Base-by-base conservation (phyloP, 2,888 invertebrate species). In the Caenorhabditis doughertyi region DNA sequence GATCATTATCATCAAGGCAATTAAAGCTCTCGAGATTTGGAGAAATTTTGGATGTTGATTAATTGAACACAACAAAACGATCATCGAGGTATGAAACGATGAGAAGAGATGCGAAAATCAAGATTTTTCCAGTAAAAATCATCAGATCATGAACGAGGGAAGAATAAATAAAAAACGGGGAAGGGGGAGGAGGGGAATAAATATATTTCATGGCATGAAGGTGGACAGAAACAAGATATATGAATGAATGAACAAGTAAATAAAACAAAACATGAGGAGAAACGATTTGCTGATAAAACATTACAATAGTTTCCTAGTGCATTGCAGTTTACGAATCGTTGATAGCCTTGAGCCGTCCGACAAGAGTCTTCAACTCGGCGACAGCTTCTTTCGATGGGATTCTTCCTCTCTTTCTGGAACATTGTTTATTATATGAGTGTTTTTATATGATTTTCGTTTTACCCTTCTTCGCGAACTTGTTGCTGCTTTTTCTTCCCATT, bases 371-470 rank as follows among this genome's bases (percentile, higher is more conserved):
- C 56, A 79, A 25, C 18, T 65, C 56, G 18, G 56, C 42, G 21
- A 79, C 49, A 13, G 79, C 79, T 39, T 71, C 79, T 44, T 65
- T 65, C 2, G 79, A 51, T 39, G 79, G 65, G 1, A 71, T 79
- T 32, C 62, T 73, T 13, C 7, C n/a, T 8, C 29, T 67, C 56
- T 56, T 65, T 72, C 65, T 77, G 76, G 11, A 76, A 67, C 8
- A 60, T 9, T 18, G 3, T 42, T 32, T 9, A 32, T 32, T 32
- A 32, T 7, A 32, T 32, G 4, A 7, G 4, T 32, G 32, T 32
- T 32, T 32, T 32, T 7, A 32, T 7, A 32, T n/a, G n/a, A n/a
- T n/a, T n/a, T n/a, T n/a, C n/a, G n/a, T n/a, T n/a, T n/a, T n/a
- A n/a, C n/a, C n/a, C n/a, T n/a, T n/a, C n/a, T n/a, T n/a, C n/a